Conservation (phyloP, 1,140 invertebrate species). For the Asbolus verrucosus region DNA sequence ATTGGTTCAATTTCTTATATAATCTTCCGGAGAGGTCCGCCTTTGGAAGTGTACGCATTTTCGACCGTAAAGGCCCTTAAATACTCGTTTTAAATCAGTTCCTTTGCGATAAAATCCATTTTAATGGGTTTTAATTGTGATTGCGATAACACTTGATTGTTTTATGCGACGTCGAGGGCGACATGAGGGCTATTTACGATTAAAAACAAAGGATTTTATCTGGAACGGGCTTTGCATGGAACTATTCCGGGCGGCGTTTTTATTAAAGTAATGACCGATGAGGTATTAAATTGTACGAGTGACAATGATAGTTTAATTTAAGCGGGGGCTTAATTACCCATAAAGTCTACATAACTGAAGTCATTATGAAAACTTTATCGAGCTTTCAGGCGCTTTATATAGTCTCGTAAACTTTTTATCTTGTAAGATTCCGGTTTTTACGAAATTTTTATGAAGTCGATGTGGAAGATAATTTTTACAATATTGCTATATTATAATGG, state of each 20-base stretch:
- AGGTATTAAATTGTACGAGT: no score
- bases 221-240: neutral
- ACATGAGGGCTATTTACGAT: neutral
- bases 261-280: no score
- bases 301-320: neutral
- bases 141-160: slow-evolving; percentile 36
- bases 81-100: slow-evolving; percentile 19
- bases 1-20: slow-evolving; percentile 34
- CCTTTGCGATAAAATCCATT: slow-evolving; percentile 27
- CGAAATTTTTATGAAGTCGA: slow-evolving; percentile 21
- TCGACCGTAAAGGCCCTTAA: slow-evolving; percentile 26
- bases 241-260: neutral
- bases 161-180: slow-evolving; percentile 17
- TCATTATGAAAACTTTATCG: slow-evolving; percentile 26
- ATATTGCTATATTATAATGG: neutral
- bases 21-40: slow-evolving; percentile 30
- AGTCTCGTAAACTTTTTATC: slow-evolving; percentile 16
- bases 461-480: slow-evolving; percentile 7
- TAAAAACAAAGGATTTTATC: neutral
- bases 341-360: slow-evolving; percentile 23
- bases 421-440: slow-evolving; percentile 7
- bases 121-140: slow-evolving; percentile 34
- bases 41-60: slow-evolving; percentile 26
- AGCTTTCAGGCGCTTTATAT: neutral
- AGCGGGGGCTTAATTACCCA: slow-evolving; percentile 14